Evolutionary conservation across 2,113 vertebrate species (phyloP), one percentile per base, ranked within the genome.

Genomic region (Rhinolophus ferrumequinum): DNA sequence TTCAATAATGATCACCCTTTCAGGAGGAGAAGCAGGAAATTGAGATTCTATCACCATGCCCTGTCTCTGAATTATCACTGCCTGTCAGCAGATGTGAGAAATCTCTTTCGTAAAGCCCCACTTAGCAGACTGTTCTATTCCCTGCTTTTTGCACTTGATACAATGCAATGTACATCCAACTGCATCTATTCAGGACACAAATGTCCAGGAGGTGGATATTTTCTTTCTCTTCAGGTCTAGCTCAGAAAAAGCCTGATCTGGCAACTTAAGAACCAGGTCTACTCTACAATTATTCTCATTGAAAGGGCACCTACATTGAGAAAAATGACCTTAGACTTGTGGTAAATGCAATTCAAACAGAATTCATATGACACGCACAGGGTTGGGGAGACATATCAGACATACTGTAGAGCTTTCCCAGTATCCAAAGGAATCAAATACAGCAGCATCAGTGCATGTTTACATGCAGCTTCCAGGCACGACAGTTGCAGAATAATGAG

Each of bases 191-290:
- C 19, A 50, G 41, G 62, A 69, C 24, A 6, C 69, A 30, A 38
- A 54, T 13, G n/a, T 38, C 44, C 26, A 62, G 64, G 52, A 75
- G 30, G 66, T 1, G 0, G 52, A 18, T 70, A 7, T 75, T 87
- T 87, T 88, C 56, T 52, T 54, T 92, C 66, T 64, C 62, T 94
- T 90, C 41, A 80, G 14, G 6, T 77, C 47, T 67, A 41, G n/a
- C 19, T n/a, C n/a, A 47, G 41, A 1, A 60, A 47, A 92, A 80
- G 11, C 52, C n/a, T 26, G n/a, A 83, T 33, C 52, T 56, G 56
- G n/a, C n/a, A 47, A 12, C 38, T n/a, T 3, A 35, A 88, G 35
- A 79, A 75, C n/a, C 24, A 56, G 52, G 5, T 86, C 38, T 38
- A 15, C 28, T 81, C 52, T 54, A 22, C 21, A 58, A 2, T 54